Conservation (phyloP, 1,140 invertebrate genomes). For the Hylaeus volcanicus region DNA sequence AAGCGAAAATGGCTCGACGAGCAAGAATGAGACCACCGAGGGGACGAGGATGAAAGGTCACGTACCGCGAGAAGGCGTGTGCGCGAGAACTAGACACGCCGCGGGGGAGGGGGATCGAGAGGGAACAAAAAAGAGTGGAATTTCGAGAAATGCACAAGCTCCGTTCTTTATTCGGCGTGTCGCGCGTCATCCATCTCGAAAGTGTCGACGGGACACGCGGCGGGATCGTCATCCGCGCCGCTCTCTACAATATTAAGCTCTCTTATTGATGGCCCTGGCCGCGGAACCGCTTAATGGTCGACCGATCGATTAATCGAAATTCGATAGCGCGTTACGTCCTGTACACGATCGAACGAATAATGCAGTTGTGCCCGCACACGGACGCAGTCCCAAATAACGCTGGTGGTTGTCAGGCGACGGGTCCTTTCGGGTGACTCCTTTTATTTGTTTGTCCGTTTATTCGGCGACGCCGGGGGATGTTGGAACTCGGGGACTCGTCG, state of each 20-base stretch:
- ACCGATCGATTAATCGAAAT: slow-evolving; percentile 79
- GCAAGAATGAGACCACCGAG: slow-evolving; percentile 50
- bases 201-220: slow-evolving; percentile 49
- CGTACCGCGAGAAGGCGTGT: neutral
- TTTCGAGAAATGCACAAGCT: slow-evolving; percentile 61
- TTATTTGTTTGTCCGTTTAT: neutral
- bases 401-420: neutral
- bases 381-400: slow-evolving; percentile 6
- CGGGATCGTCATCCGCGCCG: slow-evolving; percentile 42
- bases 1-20: slow-evolving; percentile 53
- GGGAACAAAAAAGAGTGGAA: slow-evolving; percentile 56
- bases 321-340: slow-evolving; percentile 69
- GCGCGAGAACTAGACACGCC: slow-evolving; percentile 2
- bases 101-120: neutral
- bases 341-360: slow-evolving; percentile 49
- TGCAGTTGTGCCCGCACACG: slow-evolving; percentile 9
- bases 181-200: slow-evolving; percentile 64
- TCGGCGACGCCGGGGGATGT: too few species aligned
- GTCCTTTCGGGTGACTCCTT: neutral
- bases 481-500: too few species aligned
- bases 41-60: slow-evolving; percentile 41
- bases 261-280: slow-evolving; percentile 75
- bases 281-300: slow-evolving; percentile 65
- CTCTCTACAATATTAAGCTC: slow-evolving; percentile 74
- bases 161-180: slow-evolving; percentile 51